A percentile compares a stretch with the other conserved stretches of the same genome.
Conservation (phyloP, 2,113 vertebrate species). For the Takifugu flavidus region DNA sequence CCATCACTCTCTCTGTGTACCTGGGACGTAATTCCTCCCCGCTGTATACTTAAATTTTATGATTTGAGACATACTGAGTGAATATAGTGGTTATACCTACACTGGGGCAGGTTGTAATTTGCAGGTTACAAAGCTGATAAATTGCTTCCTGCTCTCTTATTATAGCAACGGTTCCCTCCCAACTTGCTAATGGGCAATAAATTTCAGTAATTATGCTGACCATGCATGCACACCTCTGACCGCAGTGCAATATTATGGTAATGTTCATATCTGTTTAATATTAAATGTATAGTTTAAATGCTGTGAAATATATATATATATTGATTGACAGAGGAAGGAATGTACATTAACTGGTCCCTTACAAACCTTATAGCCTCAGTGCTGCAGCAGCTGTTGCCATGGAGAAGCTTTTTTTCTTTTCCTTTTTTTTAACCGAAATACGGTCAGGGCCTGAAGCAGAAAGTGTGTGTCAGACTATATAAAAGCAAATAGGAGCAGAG, state of each 20-base stretch:
- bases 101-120: not conserved
- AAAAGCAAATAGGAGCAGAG: slow-evolving; percentile 26
- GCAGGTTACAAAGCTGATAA: not conserved
- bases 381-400: slow-evolving; percentile 65
- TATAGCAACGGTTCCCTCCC: not conserved
- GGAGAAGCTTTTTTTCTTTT: slow-evolving; percentile 36
- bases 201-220: not conserved
- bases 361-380: slow-evolving; percentile 34
- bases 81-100: not conserved
- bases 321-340: not conserved
- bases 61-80: not conserved
- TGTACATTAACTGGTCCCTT: not conserved
- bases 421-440: slow-evolving; percentile 35
- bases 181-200: not conserved
- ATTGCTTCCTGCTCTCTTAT: not conserved
- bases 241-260: too few relatives aligned
- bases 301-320: not conserved
- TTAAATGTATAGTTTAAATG: not conserved
- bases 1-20: not conserved
- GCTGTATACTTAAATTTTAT: not conserved
- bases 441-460: slow-evolving; percentile 49
- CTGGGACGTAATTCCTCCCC: slow-evolving; percentile 2
- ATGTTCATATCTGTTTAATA: too few relatives aligned
- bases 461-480: slow-evolving; percentile 53
- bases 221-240: too few relatives aligned